Evolutionary conservation across 2,888 invertebrate genomes (phyloP), one percentile per base, ranked within the genome.

Genomic region (Drosophila stalkeri): DNA sequence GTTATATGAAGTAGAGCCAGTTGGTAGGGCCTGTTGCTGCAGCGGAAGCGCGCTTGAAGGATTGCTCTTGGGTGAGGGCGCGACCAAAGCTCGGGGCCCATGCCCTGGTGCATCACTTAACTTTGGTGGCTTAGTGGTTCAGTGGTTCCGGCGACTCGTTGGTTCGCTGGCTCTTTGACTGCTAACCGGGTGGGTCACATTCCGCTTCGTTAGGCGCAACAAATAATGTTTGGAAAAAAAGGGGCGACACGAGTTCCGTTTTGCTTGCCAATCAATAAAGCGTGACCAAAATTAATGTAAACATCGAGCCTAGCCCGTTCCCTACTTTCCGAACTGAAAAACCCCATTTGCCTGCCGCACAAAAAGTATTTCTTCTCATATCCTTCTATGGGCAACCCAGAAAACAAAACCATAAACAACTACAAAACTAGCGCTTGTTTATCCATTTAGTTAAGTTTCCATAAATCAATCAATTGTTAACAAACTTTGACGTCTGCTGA

Each of bases 41-140:
- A 20, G 77, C 85, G 85, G 85, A 86, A 86, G 90, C 68, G 85
- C 90, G 85, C 90, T 85, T 86, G 90, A 85, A 86, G 90, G 88
- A 86, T 85, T 73, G 64, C 64, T 64, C 55, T 18, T 43, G 33
- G 37, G 16, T 52, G 16, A 35, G 43, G 55, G 59, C 18, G 27
- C 63, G 46, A 51, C 33, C 12, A 14, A 23, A 12, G 59, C 39
- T 12, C 33, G 27, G n/a, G 6, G 27, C 16, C 12, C 27, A 27
- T 44, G 52, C 14, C 12, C 41, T 7, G 39, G 52, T 59, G 69
- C 33, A 55, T 12, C 55, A 37, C 16, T 62, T 12, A 27, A 57
- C 43, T 57, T 57, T 57, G 57, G 57, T 27, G 44, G 59, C 47
- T 47, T 20, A 49, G 60, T 60, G 44, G 67, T 33, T 44, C 46